Evolutionary conservation across 2,113 vertebrate species (phyloP).

Genomic region (Sphyrna mokarran): DNA sequence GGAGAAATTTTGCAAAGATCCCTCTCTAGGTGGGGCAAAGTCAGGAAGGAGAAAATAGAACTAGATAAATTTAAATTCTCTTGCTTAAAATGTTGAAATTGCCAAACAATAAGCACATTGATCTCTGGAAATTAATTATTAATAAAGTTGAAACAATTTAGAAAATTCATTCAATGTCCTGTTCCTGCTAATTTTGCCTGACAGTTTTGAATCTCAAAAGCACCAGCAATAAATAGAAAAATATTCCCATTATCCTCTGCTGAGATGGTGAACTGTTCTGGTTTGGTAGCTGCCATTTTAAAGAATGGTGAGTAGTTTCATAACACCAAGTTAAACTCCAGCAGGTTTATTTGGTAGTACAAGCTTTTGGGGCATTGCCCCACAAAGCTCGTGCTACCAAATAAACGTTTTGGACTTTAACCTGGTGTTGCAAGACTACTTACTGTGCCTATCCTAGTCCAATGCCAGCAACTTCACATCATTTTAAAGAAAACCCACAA

Average conservation of each 20-base stretch:
- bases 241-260: neutral
- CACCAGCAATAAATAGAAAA: neutral
- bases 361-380: too few relatives aligned
- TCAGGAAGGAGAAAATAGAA: neutral
- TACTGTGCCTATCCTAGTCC: too few relatives aligned
- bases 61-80: neutral
- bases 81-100: neutral
- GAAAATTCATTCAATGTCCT: neutral
- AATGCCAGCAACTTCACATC: too few relatives aligned
- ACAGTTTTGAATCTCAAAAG: neutral
- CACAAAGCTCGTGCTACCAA: too few relatives aligned
- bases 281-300: neutral
- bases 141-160: neutral
- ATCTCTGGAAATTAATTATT: neutral
- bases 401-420: too few relatives aligned
- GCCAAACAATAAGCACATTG: neutral
- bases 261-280: neutral
- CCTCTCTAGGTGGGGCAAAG: neutral
- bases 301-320: neutral
- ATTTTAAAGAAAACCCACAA: neutral
- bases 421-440: too few relatives aligned
- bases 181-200: neutral
- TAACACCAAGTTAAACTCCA: too few relatives aligned
- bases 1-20: neutral
- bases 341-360: too few relatives aligned